Evolutionary conservation across 2,797 vertebrate species (phyloP).

Genomic region (Etheostoma nigrum): DNA sequence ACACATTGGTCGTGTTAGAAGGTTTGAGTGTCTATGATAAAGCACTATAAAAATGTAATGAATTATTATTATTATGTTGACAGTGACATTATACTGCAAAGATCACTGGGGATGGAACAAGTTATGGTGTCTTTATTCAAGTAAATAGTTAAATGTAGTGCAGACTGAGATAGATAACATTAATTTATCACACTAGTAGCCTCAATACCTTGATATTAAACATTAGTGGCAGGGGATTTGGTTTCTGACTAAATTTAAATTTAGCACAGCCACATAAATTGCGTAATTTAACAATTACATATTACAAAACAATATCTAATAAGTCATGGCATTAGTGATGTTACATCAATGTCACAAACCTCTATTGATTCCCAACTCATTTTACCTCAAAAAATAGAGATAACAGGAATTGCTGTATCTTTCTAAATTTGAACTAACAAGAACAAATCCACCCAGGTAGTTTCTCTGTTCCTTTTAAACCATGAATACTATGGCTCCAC

Average conservation of each 20-base stretch:
- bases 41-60: too few species aligned
- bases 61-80: neutral
- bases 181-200: neutral
- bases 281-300: neutral
- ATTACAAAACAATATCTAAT: neutral
- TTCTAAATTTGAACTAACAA: neutral
- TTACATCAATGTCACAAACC: neutral
- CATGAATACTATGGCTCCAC: neutral
- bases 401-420: neutral
- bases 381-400: too few species aligned
- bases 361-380: neutral
- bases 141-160: neutral
- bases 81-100: neutral
- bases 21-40: too few species aligned
- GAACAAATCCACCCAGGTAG: neutral
- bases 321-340: neutral
- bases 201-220: neutral
- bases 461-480: neutral
- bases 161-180: neutral
- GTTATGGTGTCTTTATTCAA: neutral
- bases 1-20: too few species aligned
- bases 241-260: neutral
- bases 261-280: neutral
- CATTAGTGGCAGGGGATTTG: neutral
- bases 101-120: neutral